Evolutionary conservation across 2,113 vertebrate genomes (phyloP), one percentile per base, ranked within the genome.

Genomic region (Ammospiza nelsoni): DNA sequence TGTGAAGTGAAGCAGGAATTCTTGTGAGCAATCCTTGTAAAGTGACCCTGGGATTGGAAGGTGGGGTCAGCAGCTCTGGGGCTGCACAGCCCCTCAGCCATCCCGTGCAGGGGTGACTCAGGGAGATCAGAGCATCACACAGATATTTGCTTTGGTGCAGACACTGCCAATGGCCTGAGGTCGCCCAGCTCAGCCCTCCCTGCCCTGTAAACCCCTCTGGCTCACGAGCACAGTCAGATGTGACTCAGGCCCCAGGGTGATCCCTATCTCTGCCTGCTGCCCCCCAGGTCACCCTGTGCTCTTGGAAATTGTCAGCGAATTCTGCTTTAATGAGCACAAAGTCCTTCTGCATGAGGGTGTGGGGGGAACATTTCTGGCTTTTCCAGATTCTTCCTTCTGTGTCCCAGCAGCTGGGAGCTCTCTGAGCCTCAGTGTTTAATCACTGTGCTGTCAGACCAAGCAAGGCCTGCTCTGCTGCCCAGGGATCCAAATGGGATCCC

Each of bases 321-420:
- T 77, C 46, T 84, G 76, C 41, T 21, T 80, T 67, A 84, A 77
- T 31, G 65, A 95, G 80, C 80, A 63, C 83, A 78, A 90, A 77
- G 83, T 84, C 61, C 83, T 84, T 46, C 54, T 62, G 43, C 6
- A 49, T 27, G 35, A 84, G 91, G 83, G 52, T 31, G 75, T 57
- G 92, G 7, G 35, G 58, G 37, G 51, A 74, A 59, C 58, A 20
- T 71, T 87, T 90, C 92, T 95, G 5, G 86, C 76, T 92, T 93
- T 92, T 93, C 82, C 75, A 92, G 88, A 93, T 93, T 96, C 83
- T 88, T 93, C 59, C 7, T 37, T 28, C 62, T 61, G 41, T 86
- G 20, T 58, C 72, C 69, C 46, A 33, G 15, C 58, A 93, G 67
- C 85, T 93, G 71, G 80, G 78, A 65, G 67, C 59, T 94, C 72